Percentiles rank a stretch among this genome's conserved stretches.
Conservation (phyloP, 2,113 vertebrate species). For the Protobothrops flavoviridis region DNA sequence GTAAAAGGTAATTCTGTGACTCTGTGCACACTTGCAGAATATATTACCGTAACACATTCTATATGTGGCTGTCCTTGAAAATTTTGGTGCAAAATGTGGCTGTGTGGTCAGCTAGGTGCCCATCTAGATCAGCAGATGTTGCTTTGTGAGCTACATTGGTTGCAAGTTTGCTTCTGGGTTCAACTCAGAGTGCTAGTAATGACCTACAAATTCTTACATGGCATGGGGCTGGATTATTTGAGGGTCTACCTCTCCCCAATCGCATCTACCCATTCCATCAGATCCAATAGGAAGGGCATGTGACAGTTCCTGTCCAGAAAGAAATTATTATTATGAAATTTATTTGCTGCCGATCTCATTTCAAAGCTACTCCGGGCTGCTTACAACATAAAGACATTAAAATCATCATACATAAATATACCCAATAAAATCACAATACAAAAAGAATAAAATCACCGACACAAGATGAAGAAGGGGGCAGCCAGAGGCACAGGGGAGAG, state of each 20-base stretch:
- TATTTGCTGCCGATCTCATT: too few species aligned
- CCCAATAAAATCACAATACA: too few species aligned
- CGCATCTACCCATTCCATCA: not conserved
- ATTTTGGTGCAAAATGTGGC: not conserved
- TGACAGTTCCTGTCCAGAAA: too few species aligned
- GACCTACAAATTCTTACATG: not conserved
- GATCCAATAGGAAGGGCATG: too few species aligned
- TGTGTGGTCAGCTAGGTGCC: not conserved
- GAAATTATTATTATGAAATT: too few species aligned
- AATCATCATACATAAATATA: too few species aligned
- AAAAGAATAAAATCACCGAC: too few species aligned
- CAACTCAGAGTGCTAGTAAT: not conserved
- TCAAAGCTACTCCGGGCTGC: too few species aligned
- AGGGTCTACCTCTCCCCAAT: not conserved
- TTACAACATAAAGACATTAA: too few species aligned
- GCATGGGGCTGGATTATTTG: not conserved
- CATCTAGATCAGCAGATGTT: not conserved
- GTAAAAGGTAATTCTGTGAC: not conserved
- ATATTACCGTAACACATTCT: not conserved
- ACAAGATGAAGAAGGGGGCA: too few species aligned
- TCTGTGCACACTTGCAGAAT: not conserved
- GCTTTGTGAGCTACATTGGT: not conserved
- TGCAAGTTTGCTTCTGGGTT: not conserved
- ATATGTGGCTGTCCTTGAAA: not conserved
- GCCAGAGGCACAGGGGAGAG: too few species aligned